Evolutionary conservation across 2,888 invertebrate genomes (phyloP).

Genomic region (Pharmacophagus antenor): DNA sequence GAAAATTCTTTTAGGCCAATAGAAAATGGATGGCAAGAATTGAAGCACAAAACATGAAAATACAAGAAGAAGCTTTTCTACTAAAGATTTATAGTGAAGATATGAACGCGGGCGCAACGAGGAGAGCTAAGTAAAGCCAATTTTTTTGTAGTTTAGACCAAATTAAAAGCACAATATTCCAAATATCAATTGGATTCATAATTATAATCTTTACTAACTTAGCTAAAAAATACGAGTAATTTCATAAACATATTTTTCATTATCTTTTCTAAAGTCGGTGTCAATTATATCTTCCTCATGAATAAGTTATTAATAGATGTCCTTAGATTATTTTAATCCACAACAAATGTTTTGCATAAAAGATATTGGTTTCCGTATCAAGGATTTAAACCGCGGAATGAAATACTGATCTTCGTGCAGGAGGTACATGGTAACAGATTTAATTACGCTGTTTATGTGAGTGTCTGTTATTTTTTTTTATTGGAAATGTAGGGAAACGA

Average conservation of each 20-base stretch:
- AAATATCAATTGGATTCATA: too few relatives aligned
- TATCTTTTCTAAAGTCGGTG: too few relatives aligned
- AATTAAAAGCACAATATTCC: too few relatives aligned
- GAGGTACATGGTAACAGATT: not conserved
- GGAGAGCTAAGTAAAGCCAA: constrained; percentile 54
- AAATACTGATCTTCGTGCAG: constrained; percentile 1
- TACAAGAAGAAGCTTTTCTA: constrained; percentile 62
- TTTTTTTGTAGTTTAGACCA: not conserved
- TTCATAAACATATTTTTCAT: too few relatives aligned
- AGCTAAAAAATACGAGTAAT: too few relatives aligned
- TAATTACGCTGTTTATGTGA: constrained; percentile 15
- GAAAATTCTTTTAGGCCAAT: constrained; percentile 51
- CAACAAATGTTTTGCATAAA: not conserved
- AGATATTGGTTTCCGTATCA: constrained; percentile 11
- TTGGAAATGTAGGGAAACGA: too few relatives aligned
- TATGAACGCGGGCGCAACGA: constrained; percentile 56
- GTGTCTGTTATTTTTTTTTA: too few relatives aligned
- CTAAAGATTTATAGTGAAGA: constrained; percentile 67
- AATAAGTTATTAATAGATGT: too few relatives aligned
- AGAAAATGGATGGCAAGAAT: constrained; percentile 66
- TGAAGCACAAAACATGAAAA: constrained; percentile 61
- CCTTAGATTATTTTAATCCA: too few relatives aligned
- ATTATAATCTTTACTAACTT: too few relatives aligned
- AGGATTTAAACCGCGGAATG: constrained; percentile 14
- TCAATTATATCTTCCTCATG: too few relatives aligned